Evolutionary conservation across 2,797 vertebrate genomes (phyloP).

Genomic region (Aviceda cuculoides): DNA sequence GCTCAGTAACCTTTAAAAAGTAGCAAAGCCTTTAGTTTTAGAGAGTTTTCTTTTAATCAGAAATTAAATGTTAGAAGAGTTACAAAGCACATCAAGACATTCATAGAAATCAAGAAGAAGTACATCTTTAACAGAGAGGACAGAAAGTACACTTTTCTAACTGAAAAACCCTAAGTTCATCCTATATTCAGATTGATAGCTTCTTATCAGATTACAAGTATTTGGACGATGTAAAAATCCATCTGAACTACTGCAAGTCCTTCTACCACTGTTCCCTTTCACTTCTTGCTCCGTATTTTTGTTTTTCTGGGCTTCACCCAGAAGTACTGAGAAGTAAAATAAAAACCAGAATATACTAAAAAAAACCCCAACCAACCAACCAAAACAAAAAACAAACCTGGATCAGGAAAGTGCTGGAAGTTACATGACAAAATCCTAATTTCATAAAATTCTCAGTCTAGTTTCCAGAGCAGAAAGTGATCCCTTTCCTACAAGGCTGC

Average conservation of each 20-base stretch:
- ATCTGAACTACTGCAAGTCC: background rate
- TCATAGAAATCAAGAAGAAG: background rate
- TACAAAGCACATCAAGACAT: background rate
- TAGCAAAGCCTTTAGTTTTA: background rate
- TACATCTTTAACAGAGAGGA: background rate
- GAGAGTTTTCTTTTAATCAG: background rate
- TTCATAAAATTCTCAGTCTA: background rate
- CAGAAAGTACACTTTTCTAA: background rate
- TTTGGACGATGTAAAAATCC: background rate
- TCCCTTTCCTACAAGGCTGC: background rate
- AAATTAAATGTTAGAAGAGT: background rate
- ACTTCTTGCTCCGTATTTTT: background rate
- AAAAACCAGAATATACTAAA: background rate
- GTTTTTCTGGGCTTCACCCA: background rate
- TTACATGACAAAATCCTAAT: background rate
- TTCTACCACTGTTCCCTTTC: background rate
- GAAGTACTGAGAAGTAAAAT: background rate
- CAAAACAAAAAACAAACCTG: no score
- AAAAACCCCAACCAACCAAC: no score
- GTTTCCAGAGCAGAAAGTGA: background rate
- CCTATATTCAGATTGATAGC: fast-evolving
- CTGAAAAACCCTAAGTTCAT: background rate
- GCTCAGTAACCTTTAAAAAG: background rate
- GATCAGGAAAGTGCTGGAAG: background rate
- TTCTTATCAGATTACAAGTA: background rate